These are phyloP conservation scores for Napeogenes inachia DNA, from an alignment of 2,888 invertebrate species.

Conservation along the genomic window DNA sequence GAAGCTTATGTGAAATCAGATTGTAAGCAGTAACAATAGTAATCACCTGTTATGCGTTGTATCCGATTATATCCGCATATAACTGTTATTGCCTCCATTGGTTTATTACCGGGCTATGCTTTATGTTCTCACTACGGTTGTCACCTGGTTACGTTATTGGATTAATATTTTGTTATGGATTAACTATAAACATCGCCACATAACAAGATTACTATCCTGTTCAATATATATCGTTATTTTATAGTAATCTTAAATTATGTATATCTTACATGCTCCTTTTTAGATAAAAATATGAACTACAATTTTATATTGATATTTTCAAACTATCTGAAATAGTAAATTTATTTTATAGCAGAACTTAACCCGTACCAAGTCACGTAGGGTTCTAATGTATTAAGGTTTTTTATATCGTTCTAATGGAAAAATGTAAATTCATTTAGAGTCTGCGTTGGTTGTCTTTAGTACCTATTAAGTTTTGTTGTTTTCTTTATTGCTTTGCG, in stretches of 20 bases:
- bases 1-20: constrained; percentile 38
- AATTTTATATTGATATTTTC: too few species aligned
- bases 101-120: constrained; percentile 44
- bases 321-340: constrained; percentile 1
- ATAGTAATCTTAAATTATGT: too few species aligned
- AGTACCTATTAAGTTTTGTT: constrained; percentile 25
- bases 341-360: constrained; percentile 27
- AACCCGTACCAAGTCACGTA: constrained; percentile 22
- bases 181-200: too few species aligned
- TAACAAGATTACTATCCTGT: too few species aligned
- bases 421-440: constrained; percentile 21
- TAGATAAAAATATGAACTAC: too few species aligned
- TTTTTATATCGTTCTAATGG: constrained; percentile 21
- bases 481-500: constrained; percentile 19
- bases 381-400: constrained; percentile 16
- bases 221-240: too few species aligned
- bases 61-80: constrained; percentile 41
- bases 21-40: constrained; percentile 38
- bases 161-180: too few species aligned
- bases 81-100: constrained; percentile 48
- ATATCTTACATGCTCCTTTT: too few species aligned
- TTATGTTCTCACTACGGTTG: constrained; percentile 30
- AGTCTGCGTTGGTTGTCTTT: constrained; percentile 18
- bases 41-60: constrained; percentile 49
- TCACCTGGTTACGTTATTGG: too few species aligned